These are phyloP conservation scores for Sweltsa coloradensis DNA, from an alignment of 1,140 invertebrate genomes.

Conservation along the genomic window DNA sequence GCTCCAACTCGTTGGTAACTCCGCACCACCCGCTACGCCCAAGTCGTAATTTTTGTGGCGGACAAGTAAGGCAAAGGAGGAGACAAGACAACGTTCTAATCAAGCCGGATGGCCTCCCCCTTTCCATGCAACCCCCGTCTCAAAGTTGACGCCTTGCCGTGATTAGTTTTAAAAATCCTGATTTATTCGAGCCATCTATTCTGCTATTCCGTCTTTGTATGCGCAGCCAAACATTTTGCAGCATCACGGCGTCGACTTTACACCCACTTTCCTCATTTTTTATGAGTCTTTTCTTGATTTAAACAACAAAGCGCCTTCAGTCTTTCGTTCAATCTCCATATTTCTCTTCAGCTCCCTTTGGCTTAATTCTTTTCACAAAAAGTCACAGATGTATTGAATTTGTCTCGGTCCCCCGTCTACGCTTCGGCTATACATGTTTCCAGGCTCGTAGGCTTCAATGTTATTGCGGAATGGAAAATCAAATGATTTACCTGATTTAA, in stretches of 20 bases:
- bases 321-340: neutral
- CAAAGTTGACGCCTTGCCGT: constrained; percentile 1
- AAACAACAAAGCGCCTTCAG: constrained; percentile 1
- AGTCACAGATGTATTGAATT: neutral
- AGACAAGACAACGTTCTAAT: constrained; percentile 5
- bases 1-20: too few relatives aligned
- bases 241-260: constrained; percentile 1
- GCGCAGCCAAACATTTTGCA: neutral
- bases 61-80: constrained; percentile 3
- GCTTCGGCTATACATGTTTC: too few relatives aligned
- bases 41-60: constrained; percentile 6
- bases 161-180: constrained; percentile 8
- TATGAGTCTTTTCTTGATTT: constrained; percentile 1
- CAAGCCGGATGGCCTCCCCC: neutral
- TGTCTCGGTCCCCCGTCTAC: neutral
- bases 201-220: constrained; percentile 3
- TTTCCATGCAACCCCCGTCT: neutral
- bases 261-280: constrained; percentile 6
- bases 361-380: neutral
- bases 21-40: constrained; percentile 2
- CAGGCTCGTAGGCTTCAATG: too few relatives aligned
- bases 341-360: too few relatives aligned
- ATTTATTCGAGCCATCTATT: constrained; percentile 5
- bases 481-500: constrained; percentile 5
- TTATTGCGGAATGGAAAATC: too few relatives aligned